Conservation (phyloP, 2,888 invertebrate species). For the Leptura quadrifasciata region DNA sequence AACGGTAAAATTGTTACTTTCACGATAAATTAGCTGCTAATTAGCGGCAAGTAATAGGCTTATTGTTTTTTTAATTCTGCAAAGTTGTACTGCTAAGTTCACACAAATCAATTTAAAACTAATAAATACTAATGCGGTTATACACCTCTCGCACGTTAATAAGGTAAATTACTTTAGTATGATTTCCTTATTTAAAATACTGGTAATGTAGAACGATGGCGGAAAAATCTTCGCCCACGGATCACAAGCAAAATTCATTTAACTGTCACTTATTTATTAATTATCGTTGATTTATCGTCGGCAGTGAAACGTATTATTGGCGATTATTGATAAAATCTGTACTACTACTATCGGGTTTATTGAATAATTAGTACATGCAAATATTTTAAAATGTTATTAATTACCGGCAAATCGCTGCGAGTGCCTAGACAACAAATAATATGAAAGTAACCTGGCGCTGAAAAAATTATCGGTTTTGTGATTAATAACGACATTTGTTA, state of each 20-base stretch:
- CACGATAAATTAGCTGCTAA: too few species aligned
- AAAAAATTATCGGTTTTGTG: slow-evolving; percentile 20
- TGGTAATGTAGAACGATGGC: background rate
- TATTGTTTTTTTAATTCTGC: too few species aligned
- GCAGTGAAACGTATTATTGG: slow-evolving; percentile 52
- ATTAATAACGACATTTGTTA: slow-evolving; percentile 36
- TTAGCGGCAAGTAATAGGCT: too few species aligned
- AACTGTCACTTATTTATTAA: slow-evolving; percentile 55
- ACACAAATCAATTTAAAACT: slow-evolving; percentile 14
- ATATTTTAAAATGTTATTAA: slow-evolving; percentile 19
- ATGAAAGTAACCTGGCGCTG: background rate
- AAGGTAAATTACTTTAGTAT: slow-evolving; percentile 7
- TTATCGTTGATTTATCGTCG: slow-evolving; percentile 55
- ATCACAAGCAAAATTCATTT: slow-evolving; percentile 49
- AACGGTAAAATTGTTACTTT: too few species aligned
- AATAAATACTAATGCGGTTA: slow-evolving; percentile 28
- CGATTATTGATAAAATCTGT: slow-evolving; percentile 16
- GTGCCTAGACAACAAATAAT: slow-evolving; percentile 3
- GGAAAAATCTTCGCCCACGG: slow-evolving; percentile 55
- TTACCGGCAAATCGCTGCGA: slow-evolving; percentile 5
- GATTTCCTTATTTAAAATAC: slow-evolving; percentile 28
- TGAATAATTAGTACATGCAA: slow-evolving; percentile 31
- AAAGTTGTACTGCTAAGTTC: too few species aligned
- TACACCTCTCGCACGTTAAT: background rate
- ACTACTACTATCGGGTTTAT: slow-evolving; percentile 10